Conservation (phyloP, 1,140 invertebrate species). For the Drosophila setifemur region DNA sequence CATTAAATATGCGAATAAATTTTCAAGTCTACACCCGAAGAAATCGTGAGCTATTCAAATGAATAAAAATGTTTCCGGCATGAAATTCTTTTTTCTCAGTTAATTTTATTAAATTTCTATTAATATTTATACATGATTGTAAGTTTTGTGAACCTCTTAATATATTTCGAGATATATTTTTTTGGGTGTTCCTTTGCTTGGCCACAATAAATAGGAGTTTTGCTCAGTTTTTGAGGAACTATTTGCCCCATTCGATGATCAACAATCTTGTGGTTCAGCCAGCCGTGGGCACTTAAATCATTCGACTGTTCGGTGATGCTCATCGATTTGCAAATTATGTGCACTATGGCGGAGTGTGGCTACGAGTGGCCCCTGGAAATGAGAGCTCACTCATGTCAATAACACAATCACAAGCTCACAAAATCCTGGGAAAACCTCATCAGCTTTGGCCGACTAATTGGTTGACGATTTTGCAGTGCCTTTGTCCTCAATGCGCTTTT, state of each 20-base stretch:
- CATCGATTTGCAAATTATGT: constrained; percentile 7
- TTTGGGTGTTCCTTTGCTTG: no score
- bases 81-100: no score
- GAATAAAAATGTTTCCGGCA: no score
- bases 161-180: no score
- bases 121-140: no score
- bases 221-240: no score
- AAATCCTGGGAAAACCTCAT: constrained; percentile 27
- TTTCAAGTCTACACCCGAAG: background rate
- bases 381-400: constrained; percentile 15
- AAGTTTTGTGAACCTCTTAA: no score
- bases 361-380: constrained; percentile 1
- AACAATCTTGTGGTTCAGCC: no score
- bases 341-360: constrained; percentile 4
- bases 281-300: constrained; percentile 17
- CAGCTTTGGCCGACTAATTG: constrained; percentile 42
- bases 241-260: no score
- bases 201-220: no score
- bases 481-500: constrained; percentile 48
- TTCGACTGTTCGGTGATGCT: background rate
- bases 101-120: no score
- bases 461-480: constrained; percentile 14
- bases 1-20: constrained; percentile 3
- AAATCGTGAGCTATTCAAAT: background rate
- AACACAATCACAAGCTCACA: constrained; percentile 11